Conservation (phyloP, 2,888 invertebrate genomes). For the Drosophila meridionalis region DNA sequence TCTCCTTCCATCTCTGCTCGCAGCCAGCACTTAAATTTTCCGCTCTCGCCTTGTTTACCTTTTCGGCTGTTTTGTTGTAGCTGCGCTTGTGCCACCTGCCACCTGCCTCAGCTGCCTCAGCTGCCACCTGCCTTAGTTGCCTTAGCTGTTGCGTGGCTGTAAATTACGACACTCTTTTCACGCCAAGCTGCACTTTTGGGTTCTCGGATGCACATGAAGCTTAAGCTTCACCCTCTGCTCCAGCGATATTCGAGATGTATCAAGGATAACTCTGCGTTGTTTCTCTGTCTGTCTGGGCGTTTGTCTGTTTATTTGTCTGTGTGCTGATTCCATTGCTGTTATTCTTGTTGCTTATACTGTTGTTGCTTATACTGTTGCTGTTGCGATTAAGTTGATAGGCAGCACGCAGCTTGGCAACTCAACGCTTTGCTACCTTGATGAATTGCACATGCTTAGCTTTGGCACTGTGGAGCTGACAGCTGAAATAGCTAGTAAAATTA, state of each 20-base stretch:
- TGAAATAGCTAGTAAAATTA: neutral
- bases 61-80: conserved; percentile 26
- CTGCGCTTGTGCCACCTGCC: conserved; percentile 27
- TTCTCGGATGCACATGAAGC: conserved; percentile 35
- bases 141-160: conserved; percentile 46
- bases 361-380: conserved; percentile 19
- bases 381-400: conserved; percentile 75
- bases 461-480: conserved; percentile 26
- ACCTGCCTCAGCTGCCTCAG: neutral
- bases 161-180: conserved; percentile 75
- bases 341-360: conserved; percentile 16
- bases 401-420: conserved; percentile 41
- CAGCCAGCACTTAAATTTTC: conserved; percentile 13
- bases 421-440: conserved; percentile 54
- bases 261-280: conserved; percentile 41
- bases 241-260: conserved; percentile 35
- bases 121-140: conserved; percentile 4
- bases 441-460: conserved; percentile 52
- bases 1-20: neutral
- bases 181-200: conserved; percentile 74
- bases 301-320: conserved; percentile 42
- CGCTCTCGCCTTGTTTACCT: conserved; percentile 37
- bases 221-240: conserved; percentile 16
- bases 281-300: conserved; percentile 2
- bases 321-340: conserved; percentile 32